Evolutionary conservation across 2,888 invertebrate species (phyloP), one percentile per base, ranked within the genome.

Genomic region (Criorhina ranunculi): DNA sequence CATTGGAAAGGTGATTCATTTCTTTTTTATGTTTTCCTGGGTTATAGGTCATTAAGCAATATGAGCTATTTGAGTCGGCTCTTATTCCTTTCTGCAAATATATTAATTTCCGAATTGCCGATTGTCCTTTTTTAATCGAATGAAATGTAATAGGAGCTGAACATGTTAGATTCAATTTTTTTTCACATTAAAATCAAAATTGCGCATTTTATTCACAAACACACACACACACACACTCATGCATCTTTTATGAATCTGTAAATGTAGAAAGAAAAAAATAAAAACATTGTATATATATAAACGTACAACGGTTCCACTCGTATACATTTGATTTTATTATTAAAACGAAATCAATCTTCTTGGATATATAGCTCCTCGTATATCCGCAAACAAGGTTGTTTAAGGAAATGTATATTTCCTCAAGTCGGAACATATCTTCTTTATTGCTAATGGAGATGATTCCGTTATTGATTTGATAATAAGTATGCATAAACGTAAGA

Each of bases 361-460:
- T 17, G 19, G 37, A 49, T 59, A 40, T 59, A 40, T 37, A 59
- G 46, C 8, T 19, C 49, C 46, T 46, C 46, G 46, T 17, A 59
- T 59, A 49, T 59, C 17, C 49, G 70, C 35, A 70, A 70, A 57
- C 37, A 44, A 49, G 70, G 15, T 59, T 59, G 70, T 70, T 59
- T 59, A 49, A 29, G 70, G n/a, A 59, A 70, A 70, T 49, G 59
- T 59, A 9, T 59, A 66, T 66, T 59, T 70, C 17, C 59, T 49
- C 37, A 31, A 49, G 59, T 59, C 53, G 66, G 11, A 59, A 40
- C 49, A 51, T 40, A 70, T 70, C 37, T 17, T 59, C 59, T 70
- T 70, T 70, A 70, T 70, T 60, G 59, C 70, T 49, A 51, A 70
- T 70, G 66, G 66, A 66, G 66, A 53, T 51, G 70, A 40, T 70